Conservation (phyloP, 2,888 invertebrate genomes). For the Aphidoletes aphidimyza region DNA sequence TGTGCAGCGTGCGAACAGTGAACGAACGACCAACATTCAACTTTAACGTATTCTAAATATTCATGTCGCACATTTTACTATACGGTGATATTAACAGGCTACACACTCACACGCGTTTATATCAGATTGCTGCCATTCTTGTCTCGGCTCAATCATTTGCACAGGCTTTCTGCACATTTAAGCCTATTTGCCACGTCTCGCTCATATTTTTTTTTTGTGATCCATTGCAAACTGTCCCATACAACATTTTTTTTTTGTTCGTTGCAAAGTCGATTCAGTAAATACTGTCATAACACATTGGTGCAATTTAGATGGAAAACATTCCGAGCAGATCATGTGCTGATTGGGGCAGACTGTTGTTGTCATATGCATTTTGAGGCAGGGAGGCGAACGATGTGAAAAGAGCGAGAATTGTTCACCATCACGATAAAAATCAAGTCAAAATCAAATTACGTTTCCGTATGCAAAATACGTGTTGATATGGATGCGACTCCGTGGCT, state of each 20-base stretch:
- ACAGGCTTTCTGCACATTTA: slow-evolving; percentile 3
- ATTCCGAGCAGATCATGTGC: not conserved
- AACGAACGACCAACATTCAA: no score
- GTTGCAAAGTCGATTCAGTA: no score
- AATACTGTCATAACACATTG: no score
- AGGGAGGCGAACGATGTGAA: not conserved
- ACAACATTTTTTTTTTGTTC: not conserved
- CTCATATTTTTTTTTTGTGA: slow-evolving; percentile 10
- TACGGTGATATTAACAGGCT: slow-evolving; percentile 2
- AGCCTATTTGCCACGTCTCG: slow-evolving; percentile 41
- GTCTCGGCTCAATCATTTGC: slow-evolving; percentile 12
- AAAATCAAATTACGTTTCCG: slow-evolving; percentile 50
- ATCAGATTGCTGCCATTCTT: not conserved
- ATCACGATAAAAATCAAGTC: slow-evolving; percentile 43
- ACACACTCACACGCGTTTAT: not conserved
- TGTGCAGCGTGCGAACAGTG: no score
- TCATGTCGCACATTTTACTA: slow-evolving; percentile 9
- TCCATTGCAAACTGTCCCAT: not conserved
- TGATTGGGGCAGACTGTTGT: not conserved
- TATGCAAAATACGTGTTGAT: slow-evolving; percentile 54
- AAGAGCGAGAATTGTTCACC: slow-evolving; percentile 1
- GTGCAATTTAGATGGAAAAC: not conserved
- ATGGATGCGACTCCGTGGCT: slow-evolving; percentile 3
- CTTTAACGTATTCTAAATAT: not conserved
- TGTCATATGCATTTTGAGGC: not conserved